Conservation (phyloP, 2,113 vertebrate species). For the Panthera tigris region DNA sequence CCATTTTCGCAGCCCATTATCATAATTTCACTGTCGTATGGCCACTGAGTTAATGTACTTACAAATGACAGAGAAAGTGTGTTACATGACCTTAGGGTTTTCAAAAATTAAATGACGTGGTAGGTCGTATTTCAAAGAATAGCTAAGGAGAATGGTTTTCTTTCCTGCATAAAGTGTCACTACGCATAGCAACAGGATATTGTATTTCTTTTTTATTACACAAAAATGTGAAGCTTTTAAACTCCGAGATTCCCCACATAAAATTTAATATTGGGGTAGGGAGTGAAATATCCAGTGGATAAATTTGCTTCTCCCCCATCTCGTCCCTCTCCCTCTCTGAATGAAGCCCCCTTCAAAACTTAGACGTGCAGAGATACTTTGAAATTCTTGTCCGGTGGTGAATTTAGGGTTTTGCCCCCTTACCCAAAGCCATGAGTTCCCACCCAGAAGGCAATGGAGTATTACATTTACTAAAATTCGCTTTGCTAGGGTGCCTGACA, state of each 20-base stretch:
- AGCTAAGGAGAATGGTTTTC: constrained; percentile 81
- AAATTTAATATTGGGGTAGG: constrained; percentile 72
- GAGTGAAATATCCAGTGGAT: constrained; percentile 47
- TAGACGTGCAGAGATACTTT: constrained; percentile 17
- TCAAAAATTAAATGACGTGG: constrained; percentile 92
- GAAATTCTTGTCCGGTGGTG: background rate
- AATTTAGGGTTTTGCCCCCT: background rate
- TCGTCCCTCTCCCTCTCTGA: background rate
- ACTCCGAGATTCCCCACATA: constrained; percentile 73
- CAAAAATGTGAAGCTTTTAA: constrained; percentile 76
- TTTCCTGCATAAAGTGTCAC: constrained; percentile 70
- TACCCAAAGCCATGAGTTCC: background rate
- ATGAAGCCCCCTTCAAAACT: background rate
- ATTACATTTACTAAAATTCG: constrained; percentile 48
- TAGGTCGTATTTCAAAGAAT: constrained; percentile 88
- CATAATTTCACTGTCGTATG: constrained; percentile 92
- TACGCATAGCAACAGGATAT: constrained; percentile 69
- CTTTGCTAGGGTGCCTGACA: constrained; percentile 30
- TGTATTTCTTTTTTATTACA: constrained; percentile 78
- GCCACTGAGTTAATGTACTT: constrained; percentile 94
- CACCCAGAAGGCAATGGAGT: constrained; percentile 23
- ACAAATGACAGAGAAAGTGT: constrained; percentile 94
- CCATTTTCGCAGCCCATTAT: constrained; percentile 93
- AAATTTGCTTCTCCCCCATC: background rate
- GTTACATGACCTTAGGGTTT: constrained; percentile 93